These are phyloP conservation scores for Chamaea fasciata DNA, from an alignment of 2,113 vertebrate species.

Conservation along the genomic window DNA sequence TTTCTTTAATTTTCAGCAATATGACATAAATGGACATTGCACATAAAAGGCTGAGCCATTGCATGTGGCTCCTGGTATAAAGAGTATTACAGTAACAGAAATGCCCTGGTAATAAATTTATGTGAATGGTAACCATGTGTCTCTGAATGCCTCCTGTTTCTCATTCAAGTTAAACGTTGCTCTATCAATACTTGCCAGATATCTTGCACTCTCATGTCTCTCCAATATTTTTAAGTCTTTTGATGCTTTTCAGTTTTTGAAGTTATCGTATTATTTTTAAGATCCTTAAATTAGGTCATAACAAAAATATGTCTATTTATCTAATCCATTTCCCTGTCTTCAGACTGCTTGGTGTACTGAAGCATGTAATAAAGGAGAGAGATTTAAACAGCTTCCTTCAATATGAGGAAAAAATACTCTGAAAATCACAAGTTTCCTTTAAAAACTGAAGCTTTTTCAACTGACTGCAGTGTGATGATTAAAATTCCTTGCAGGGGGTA, in stretches of 20 bases:
- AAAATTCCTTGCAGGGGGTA: neutral
- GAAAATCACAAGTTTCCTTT: constrained; percentile 23
- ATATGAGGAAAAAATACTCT: neutral
- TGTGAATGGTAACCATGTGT: constrained; percentile 58
- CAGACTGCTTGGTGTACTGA: neutral
- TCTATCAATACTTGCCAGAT: constrained; percentile 44
- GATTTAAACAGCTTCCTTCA: constrained; percentile 3
- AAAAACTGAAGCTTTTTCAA: neutral
- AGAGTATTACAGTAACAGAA: constrained; percentile 37
- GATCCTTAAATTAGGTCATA: constrained; percentile 51
- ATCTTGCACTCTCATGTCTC: constrained; percentile 28
- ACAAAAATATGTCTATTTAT: constrained; percentile 59
- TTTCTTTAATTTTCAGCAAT: constrained; percentile 12
- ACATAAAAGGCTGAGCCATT: neutral
- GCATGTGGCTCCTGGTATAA: constrained; percentile 22
- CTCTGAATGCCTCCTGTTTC: constrained; percentile 53
- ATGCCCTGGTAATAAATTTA: constrained; percentile 45
- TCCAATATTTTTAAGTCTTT: constrained; percentile 34
- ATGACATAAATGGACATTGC: neutral
- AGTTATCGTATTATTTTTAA: constrained; percentile 1
- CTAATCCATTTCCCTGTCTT: constrained; percentile 34
- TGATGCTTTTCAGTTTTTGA: constrained; percentile 46
- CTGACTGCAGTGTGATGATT: neutral
- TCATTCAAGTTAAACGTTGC: constrained; percentile 26
- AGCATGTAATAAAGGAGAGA: constrained; percentile 1